These are phyloP conservation scores for Gibbula magus DNA, from an alignment of 2,888 invertebrate species.

Conservation along the genomic window DNA sequence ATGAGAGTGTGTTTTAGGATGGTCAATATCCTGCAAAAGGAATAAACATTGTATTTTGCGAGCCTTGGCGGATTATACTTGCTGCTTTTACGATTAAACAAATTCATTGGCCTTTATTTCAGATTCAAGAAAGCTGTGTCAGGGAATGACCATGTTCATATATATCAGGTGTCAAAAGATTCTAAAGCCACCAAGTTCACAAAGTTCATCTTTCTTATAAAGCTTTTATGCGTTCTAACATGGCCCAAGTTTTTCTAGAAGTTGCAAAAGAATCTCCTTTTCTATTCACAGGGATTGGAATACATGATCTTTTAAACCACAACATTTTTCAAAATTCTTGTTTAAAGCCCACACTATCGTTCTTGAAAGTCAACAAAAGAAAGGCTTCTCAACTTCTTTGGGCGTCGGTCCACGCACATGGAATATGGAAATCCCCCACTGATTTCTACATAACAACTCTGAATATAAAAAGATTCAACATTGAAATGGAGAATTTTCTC, in stretches of 20 bases:
- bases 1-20: background rate
- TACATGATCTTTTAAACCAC: conserved; percentile 33
- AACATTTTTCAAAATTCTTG: background rate
- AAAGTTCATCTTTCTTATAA: background rate
- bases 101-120: too few relatives aligned
- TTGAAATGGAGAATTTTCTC: conserved; percentile 21
- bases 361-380: background rate
- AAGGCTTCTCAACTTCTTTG: conserved; percentile 34
- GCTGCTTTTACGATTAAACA: too few relatives aligned
- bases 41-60: conserved; percentile 16
- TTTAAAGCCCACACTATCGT: background rate
- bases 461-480: conserved; percentile 29
- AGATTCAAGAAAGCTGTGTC: conserved; percentile 19
- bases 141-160: conserved; percentile 31
- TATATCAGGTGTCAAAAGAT: conserved; percentile 26
- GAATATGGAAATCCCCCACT: conserved; percentile 36
- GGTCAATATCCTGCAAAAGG: conserved; percentile 15
- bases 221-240: background rate
- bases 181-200: background rate
- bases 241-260: background rate
- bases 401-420: conserved; percentile 36
- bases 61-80: too few relatives aligned
- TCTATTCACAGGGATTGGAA: conserved; percentile 33
- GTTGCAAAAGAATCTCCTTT: background rate
- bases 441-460: conserved; percentile 26